Base-by-base conservation (phyloP, 2,113 vertebrate genomes). In the Actenoides lindsayi region DNA sequence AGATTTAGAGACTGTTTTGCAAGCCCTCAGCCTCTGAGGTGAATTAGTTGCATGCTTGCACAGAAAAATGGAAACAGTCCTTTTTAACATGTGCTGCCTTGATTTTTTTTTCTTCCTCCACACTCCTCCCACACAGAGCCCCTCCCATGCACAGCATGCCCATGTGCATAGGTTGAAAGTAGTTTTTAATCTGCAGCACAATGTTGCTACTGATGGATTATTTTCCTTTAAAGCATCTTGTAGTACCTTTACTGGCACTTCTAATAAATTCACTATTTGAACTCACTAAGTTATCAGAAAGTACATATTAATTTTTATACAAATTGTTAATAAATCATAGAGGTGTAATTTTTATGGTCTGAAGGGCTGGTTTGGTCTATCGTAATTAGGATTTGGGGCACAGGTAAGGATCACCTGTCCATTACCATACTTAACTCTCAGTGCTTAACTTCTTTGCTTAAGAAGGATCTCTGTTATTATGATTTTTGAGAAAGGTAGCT, bases 1-100 rank as follows among this genome's bases (percentile, higher is more conserved):
- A 97, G 90, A 96, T 97, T 95, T 96, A 97, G 81, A 83, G 84
- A 65, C 13, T 94, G 33, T 85, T 97, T 93, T 93, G 74, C 57
- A 92, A 89, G 51, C 42, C 73, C 28, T 87, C 65, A 60, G 74
- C 70, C 90, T 75, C 71, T 90, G 67, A 92, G 63, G 67, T 95
- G 90, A 96, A 96, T 96, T 93, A 93, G 31, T 89, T 92, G 54
- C 64, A 31, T 87, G 59, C 44, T 94, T 95, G 68, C 60, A 50
- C 2, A 7, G 77, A 90, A 93, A 89, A 93, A 62, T 65, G 87
- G 93, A 89, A 96, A 74, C 31, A 85, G 25, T 77, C 28, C 12
- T 62, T 68, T 57, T 89, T 64, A 35, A n/a, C 69, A 80, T 75
- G 75, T 69, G 33, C 16, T 89, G 23, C 71, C 82, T 60, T 81